Evolutionary conservation across 2,888 invertebrate genomes (phyloP).

Genomic region (Spatulosminthurus flaviceps): DNA sequence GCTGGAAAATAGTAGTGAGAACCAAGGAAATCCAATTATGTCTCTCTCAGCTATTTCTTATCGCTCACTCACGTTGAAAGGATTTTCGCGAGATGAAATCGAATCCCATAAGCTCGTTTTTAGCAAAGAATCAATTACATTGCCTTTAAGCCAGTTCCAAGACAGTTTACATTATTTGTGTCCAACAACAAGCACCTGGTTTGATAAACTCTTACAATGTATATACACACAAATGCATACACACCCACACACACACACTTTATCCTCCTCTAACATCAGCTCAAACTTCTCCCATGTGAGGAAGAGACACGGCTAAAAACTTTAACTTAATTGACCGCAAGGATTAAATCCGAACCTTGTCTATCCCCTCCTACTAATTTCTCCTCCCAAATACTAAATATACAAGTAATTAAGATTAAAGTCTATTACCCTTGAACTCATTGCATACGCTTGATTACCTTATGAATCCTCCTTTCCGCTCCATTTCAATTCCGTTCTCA

Average conservation of each 20-base stretch:
- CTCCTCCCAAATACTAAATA: background rate
- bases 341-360: background rate
- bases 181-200: slow-evolving; percentile 14
- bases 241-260: background rate
- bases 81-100: slow-evolving; percentile 29
- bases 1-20: slow-evolving; percentile 13
- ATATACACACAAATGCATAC: background rate
- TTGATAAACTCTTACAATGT: background rate
- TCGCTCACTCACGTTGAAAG: background rate
- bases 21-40: slow-evolving; percentile 39
- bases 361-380: background rate
- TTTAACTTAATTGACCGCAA: slow-evolving; percentile 22
- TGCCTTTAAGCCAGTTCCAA: slow-evolving; percentile 13
- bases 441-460: background rate
- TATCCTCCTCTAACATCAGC: background rate
- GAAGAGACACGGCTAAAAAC: background rate
- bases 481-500: too few relatives aligned
- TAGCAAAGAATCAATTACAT: slow-evolving; percentile 29
- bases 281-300: too few relatives aligned
- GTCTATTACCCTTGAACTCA: background rate
- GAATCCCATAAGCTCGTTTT: slow-evolving; percentile 35
- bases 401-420: background rate
- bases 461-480: too few relatives aligned
- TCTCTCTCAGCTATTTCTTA: slow-evolving; percentile 28
- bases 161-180: slow-evolving; percentile 13